Base-by-base conservation (phyloP, 2,113 vertebrate species). In the Romanogobio albipinnatus region DNA sequence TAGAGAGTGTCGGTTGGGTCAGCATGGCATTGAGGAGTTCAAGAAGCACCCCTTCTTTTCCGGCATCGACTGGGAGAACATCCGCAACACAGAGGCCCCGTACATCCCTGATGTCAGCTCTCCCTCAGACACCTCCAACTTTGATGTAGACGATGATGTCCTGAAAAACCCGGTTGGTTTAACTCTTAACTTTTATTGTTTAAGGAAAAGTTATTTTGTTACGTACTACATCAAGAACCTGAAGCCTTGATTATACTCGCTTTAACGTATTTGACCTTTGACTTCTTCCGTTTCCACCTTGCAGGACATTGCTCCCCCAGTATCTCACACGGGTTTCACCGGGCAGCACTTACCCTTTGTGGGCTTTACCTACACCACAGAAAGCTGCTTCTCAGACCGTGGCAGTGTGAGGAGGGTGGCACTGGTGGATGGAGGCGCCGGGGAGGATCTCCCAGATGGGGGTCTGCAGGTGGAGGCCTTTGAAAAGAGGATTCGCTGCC, bases 91-190 rank as follows among this genome's bases (percentile, higher is more conserved):
- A 0, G 96, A 97, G 87, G 98, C 98, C 0, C 98, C 98, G 5
- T 99, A 99, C 87, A 97, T 99, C 88, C 98, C 98, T 0, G 98
- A 99, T 0, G 98, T 99, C 90, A 99, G 97, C 92, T 99, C 98
- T 24, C 98, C 98, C 66, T 99, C 97, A 0, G 98, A 99, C 93
- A 99, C 98, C 0, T 99, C 98, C 29, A 99, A 99, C 93, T 99
- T 99, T 0, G 97, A 99, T 1, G 98, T 99, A 84, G 98, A 99
- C 2, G 98, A 99, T 4, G 98, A 99, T 11, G 93, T 97, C 9
- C 94, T 99, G 2, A 96, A 99, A 90, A 99, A 99, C 90, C 94
- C 95, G 58, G 98, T 99, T 82, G 94, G 96, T 94, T 9, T 64
- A 43, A 71, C 9, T 9, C 36, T 36, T 6, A 56, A 56, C 15